Evolutionary conservation across 2,797 vertebrate species (phyloP).

Genomic region (Monodelphis domestica): DNA sequence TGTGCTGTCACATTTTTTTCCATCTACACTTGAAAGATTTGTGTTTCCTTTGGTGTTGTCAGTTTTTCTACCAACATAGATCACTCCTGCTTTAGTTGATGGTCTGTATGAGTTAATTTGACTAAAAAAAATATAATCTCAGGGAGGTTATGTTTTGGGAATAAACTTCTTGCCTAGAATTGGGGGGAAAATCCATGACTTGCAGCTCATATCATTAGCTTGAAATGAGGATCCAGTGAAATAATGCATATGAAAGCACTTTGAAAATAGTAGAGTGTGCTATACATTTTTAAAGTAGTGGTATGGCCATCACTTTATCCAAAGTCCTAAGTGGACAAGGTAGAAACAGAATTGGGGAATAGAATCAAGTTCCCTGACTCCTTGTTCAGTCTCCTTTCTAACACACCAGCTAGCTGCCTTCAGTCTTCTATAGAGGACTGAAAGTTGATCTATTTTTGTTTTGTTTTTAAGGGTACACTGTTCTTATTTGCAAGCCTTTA

Average conservation of each 20-base stretch:
- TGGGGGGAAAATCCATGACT: background rate
- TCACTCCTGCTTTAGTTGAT: background rate
- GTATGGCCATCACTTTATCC: background rate
- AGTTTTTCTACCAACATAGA: background rate
- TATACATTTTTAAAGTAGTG: background rate
- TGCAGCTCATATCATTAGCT: background rate
- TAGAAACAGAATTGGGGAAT: background rate
- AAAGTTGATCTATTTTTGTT: slow-evolving; percentile 33
- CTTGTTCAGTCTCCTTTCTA: background rate
- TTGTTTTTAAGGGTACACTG: slow-evolving; percentile 1
- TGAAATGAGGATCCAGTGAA: background rate
- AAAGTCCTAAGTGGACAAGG: background rate
- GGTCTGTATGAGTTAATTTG: no score
- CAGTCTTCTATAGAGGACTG: background rate
- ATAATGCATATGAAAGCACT: background rate
- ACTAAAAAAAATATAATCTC: no score
- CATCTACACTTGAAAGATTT: background rate
- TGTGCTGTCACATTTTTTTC: background rate
- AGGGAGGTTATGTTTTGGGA: background rate
- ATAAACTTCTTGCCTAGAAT: background rate
- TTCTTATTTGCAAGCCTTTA: slow-evolving; percentile 38
- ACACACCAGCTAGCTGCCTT: background rate
- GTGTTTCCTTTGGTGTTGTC: background rate
- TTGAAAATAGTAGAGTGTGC: background rate
- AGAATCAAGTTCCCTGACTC: background rate